phyloP scores from a whole-genome alignment of 2,113 vertebrate genomes.

The Prietella phreatophila region DNA sequence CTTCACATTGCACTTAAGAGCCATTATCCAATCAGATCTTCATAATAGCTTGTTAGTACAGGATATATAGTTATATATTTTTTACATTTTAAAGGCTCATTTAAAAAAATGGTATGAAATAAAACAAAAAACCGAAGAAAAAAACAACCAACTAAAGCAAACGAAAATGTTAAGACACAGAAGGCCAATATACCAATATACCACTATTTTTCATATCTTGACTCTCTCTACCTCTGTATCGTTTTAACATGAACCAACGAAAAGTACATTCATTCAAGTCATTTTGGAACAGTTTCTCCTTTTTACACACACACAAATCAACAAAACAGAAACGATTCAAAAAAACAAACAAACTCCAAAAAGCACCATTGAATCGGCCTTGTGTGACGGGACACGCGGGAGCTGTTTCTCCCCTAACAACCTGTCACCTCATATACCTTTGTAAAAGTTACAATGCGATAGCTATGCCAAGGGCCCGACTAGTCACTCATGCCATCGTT shows the following conservation, averaged over 20 bases:
- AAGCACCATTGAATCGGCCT: slow-evolving; percentile 81
- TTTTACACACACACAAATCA: slow-evolving; percentile 52
- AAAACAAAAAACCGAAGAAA: background rate
- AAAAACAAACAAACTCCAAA: slow-evolving; percentile 73
- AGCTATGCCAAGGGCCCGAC: slow-evolving; percentile 61
- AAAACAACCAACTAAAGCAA: slow-evolving; percentile 23
- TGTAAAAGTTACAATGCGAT: slow-evolving; percentile 59
- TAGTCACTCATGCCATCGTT: slow-evolving; percentile 60
- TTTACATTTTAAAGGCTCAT: slow-evolving; percentile 72
- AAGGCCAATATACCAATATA: slow-evolving; percentile 71
- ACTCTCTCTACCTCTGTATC: slow-evolving; percentile 67
- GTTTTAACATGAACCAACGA: slow-evolving; percentile 63
- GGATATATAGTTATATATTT: slow-evolving; percentile 62
- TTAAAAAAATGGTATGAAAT: slow-evolving; percentile 59
- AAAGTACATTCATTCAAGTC: slow-evolving; percentile 83
- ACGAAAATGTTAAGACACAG: slow-evolving; percentile 60
- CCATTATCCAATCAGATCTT: slow-evolving; percentile 59
- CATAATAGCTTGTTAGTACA: slow-evolving; percentile 69
- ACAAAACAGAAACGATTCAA: slow-evolving; percentile 59
- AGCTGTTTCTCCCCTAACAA: slow-evolving; percentile 52
- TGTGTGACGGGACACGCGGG: slow-evolving; percentile 59
- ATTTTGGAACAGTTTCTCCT: slow-evolving; percentile 76
- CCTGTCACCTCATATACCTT: slow-evolving; percentile 70
- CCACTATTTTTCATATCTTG: slow-evolving; percentile 59
- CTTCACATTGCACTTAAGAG: slow-evolving; percentile 70